Percentiles rank a stretch among this genome's conserved stretches.
These are phyloP conservation scores for Oscheius sp. DNA, from an alignment of 2,888 invertebrate genomes.

Conservation along the genomic window DNA sequence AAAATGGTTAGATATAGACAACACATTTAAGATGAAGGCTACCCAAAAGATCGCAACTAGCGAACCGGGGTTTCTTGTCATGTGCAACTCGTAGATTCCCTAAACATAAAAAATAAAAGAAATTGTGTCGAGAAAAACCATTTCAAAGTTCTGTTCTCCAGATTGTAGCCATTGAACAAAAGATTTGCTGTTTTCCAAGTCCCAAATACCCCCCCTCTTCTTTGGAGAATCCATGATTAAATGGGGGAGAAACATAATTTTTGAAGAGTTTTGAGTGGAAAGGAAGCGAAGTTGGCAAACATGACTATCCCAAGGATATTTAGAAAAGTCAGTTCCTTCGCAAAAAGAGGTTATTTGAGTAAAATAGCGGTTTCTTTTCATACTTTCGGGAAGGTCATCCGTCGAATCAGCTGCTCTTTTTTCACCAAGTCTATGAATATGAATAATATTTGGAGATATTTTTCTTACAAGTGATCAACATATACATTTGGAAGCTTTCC, in stretches of 20 bases:
- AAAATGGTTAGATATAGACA: slow-evolving; percentile 16
- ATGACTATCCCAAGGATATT: slow-evolving; percentile 38
- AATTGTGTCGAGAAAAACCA: neutral
- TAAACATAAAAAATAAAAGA: neutral
- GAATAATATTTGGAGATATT: neutral
- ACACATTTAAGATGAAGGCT: slow-evolving; percentile 8
- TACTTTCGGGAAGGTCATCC: neutral
- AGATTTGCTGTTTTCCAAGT: neutral
- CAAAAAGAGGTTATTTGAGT: neutral
- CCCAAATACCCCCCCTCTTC: neutral
- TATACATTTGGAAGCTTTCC: neutral
- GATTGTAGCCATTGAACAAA: slow-evolving; percentile 25
- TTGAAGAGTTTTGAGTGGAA: slow-evolving; percentile 36
- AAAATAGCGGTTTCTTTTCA: slow-evolving; percentile 8
- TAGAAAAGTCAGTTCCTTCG: slow-evolving; percentile 24
- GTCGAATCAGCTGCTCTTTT: neutral
- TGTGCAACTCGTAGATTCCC: slow-evolving; percentile 11
- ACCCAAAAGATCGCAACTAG: slow-evolving; percentile 3
- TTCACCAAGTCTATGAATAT: slow-evolving; percentile 5
- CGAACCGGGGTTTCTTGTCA: neutral
- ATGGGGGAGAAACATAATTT: slow-evolving; percentile 40
- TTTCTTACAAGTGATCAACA: slow-evolving; percentile 12
- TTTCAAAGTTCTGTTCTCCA: slow-evolving; percentile 17
- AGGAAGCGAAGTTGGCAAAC: slow-evolving; percentile 36
- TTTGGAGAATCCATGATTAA: slow-evolving; percentile 18